These are phyloP conservation scores for Zaprionus davidi DNA, from an alignment of 1,140 invertebrate species.

Conservation along the genomic window DNA sequence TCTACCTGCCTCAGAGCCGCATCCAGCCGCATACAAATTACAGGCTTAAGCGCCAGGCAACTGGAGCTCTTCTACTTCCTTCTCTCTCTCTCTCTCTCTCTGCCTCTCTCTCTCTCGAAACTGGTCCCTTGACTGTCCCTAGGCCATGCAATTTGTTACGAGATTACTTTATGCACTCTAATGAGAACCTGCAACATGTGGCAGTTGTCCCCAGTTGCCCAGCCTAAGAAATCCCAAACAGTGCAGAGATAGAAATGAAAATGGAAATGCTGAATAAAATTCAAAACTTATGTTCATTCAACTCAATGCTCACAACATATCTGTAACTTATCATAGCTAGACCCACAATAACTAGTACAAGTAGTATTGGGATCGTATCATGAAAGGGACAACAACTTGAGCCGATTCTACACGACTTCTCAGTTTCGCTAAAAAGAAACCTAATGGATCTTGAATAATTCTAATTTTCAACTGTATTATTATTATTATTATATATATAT, in stretches of 20 bases:
- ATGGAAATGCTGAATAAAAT: constrained; percentile 5
- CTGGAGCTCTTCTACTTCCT: constrained; percentile 14
- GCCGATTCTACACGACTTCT: not conserved
- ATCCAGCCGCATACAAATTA: constrained; percentile 52
- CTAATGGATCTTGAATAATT: too few relatives aligned
- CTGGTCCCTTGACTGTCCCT: constrained; percentile 14
- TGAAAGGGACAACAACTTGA: not conserved
- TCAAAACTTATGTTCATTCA: not conserved
- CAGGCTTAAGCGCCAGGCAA: constrained; percentile 42
- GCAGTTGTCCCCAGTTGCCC: constrained; percentile 10
- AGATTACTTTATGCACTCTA: constrained; percentile 45
- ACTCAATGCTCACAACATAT: not conserved
- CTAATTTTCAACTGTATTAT: too few relatives aligned
- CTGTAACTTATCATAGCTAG: not conserved
- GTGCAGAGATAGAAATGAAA: not conserved
- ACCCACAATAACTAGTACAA: not conserved
- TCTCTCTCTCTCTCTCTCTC: not conserved
- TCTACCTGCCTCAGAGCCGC: constrained; percentile 32
- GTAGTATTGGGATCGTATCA: not conserved
- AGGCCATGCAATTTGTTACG: constrained; percentile 50
- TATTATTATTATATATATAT: too few relatives aligned
- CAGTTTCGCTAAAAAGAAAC: too few relatives aligned
- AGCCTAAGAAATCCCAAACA: not conserved
- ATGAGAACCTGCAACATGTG: constrained; percentile 35
- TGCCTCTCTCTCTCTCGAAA: not conserved